These are phyloP conservation scores for Microchirus variegatus DNA, from an alignment of 2,797 vertebrate genomes.

Conservation along the genomic window DNA sequence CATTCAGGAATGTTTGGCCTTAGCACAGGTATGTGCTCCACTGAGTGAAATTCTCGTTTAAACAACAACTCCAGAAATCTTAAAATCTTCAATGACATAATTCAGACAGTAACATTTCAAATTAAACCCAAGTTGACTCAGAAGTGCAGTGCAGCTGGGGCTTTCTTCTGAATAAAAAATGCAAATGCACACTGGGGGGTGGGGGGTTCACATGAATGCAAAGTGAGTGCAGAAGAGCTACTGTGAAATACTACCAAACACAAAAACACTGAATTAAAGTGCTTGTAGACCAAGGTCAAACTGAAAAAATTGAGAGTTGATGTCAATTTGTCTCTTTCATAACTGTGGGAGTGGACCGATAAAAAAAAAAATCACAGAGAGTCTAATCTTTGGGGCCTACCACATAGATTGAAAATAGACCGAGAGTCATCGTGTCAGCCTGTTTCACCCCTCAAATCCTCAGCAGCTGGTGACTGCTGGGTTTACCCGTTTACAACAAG, in stretches of 20 bases:
- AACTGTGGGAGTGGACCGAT: not conserved
- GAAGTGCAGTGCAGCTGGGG: slow-evolving; percentile 10
- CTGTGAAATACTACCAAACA: slow-evolving; percentile 4
- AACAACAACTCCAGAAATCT: not conserved
- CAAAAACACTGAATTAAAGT: slow-evolving; percentile 22
- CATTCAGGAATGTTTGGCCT: no score
- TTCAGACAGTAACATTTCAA: slow-evolving; percentile 16
- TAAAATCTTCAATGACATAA: slow-evolving; percentile 6
- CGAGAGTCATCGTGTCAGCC: slow-evolving; percentile 11
- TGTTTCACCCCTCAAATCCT: not conserved
- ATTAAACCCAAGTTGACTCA: slow-evolving; percentile 13
- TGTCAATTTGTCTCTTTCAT: no score
- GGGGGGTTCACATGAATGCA: slow-evolving; percentile 26
- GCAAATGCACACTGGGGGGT: slow-evolving; percentile 26
- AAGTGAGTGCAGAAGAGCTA: slow-evolving; percentile 9
- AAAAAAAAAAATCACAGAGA: not conserved
- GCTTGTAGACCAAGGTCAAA: slow-evolving; percentile 8
- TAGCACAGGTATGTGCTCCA: no score
- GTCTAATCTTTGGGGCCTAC: slow-evolving; percentile 25
- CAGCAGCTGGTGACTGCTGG: slow-evolving; percentile 22
- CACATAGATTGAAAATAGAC: slow-evolving; percentile 8
- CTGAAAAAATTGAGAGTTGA: no score
- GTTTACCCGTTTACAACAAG: slow-evolving; percentile 37
- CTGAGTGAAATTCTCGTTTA: not conserved
- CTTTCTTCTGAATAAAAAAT: slow-evolving; percentile 39